Evolutionary conservation across 2,113 vertebrate species (phyloP).

Genomic region (Atractosteus spatula): DNA sequence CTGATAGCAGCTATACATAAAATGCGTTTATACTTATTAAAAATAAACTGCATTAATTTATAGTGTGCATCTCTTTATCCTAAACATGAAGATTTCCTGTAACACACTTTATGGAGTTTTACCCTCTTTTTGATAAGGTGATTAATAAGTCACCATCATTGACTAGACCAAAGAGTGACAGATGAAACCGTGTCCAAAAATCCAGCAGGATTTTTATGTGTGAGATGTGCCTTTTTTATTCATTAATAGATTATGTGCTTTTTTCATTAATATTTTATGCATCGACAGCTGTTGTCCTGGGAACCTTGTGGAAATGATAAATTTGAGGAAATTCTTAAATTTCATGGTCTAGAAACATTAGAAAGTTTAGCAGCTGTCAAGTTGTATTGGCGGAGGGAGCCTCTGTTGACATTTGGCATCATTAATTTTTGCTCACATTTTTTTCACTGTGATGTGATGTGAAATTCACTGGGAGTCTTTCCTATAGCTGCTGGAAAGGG

Average conservation of each 20-base stretch:
- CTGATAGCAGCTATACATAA: too few species aligned
- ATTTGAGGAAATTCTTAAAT: conserved; percentile 36
- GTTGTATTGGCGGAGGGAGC: conserved; percentile 20
- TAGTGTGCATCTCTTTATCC: too few species aligned
- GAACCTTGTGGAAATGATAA: conserved; percentile 24
- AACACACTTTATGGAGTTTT: too few species aligned
- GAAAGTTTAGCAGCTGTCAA: conserved; percentile 30
- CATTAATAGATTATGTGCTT: neutral
- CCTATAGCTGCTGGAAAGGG: neutral
- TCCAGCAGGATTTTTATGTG: too few species aligned
- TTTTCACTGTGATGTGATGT: neutral
- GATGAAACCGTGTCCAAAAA: too few species aligned
- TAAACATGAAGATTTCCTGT: too few species aligned
- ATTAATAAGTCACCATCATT: too few species aligned
- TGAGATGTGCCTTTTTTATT: too few species aligned
- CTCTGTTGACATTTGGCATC: neutral
- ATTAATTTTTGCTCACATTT: neutral
- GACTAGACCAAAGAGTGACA: too few species aligned
- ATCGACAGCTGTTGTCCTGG: neutral
- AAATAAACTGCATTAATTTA: too few species aligned
- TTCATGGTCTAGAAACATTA: conserved; percentile 19
- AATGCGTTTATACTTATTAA: too few species aligned
- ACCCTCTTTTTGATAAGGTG: too few species aligned
- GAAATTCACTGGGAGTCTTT: neutral
- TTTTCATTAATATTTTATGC: neutral